Evolutionary conservation across 1,140 invertebrate species (phyloP).

Genomic region (Drosophila pseudoobscura): DNA sequence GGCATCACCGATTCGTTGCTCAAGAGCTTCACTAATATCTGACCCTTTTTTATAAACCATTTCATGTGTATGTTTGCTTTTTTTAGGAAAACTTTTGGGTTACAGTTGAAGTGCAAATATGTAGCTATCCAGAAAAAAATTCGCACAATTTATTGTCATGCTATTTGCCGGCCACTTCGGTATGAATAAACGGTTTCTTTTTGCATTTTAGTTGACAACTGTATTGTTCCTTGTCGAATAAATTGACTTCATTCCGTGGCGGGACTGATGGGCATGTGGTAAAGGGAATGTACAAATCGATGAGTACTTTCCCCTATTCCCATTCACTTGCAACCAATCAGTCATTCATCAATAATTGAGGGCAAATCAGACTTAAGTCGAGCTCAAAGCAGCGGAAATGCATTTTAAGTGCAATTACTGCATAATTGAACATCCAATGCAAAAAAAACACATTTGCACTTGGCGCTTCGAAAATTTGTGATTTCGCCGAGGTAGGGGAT

Average conservation of each 20-base stretch:
- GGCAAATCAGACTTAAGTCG: slow-evolving; percentile 45
- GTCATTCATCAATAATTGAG: slow-evolving; percentile 38
- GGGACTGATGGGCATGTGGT: too few relatives aligned
- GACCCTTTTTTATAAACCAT: too few relatives aligned
- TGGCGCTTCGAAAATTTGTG: too few relatives aligned
- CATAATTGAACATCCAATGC: slow-evolving; percentile 69
- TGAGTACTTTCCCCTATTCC: background rate
- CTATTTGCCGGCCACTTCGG: slow-evolving; percentile 12
- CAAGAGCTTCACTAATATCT: too few relatives aligned
- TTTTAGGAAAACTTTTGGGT: background rate
- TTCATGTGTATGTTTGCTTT: too few relatives aligned
- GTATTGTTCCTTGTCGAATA: slow-evolving; percentile 2
- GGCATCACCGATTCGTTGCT: slow-evolving; percentile 3
- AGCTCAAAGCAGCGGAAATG: slow-evolving; percentile 65
- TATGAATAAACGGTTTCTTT: slow-evolving; percentile 7
- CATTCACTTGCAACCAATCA: background rate
- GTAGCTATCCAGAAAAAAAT: slow-evolving; percentile 29
- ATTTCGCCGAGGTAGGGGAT: too few relatives aligned
- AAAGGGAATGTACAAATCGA: background rate
- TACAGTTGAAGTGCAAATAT: slow-evolving; percentile 25
- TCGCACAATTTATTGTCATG: slow-evolving; percentile 40
- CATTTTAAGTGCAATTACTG: slow-evolving; percentile 76
- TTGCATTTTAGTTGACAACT: slow-evolving; percentile 23
- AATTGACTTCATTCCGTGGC: background rate
- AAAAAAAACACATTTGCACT: slow-evolving; percentile 49